Conservation (phyloP, 2,797 vertebrate genomes). For the Gallirallus australis region DNA sequence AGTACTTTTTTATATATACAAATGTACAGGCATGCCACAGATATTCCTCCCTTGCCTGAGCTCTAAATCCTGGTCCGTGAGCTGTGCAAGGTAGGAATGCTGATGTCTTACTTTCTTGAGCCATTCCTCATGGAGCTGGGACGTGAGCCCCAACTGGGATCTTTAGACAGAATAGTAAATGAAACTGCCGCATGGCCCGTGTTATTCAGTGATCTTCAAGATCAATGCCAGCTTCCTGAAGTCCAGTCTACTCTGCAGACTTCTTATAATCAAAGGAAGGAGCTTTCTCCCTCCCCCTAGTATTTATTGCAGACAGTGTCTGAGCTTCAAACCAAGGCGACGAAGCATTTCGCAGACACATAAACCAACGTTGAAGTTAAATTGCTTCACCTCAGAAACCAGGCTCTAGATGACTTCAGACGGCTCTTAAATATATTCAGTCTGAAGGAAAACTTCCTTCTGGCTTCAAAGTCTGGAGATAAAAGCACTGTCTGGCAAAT, state of each 20-base stretch:
- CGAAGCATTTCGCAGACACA: background rate
- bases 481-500: conserved; percentile 4
- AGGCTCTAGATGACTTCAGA: conserved; percentile 48
- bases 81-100: background rate
- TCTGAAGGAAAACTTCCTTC: conserved; percentile 30
- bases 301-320: conserved; percentile 33
- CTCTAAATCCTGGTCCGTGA: background rate
- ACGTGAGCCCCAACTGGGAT: background rate
- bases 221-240: conserved; percentile 58
- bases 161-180: conserved; percentile 57
- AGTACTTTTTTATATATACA: background rate
- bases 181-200: background rate
- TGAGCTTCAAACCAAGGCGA: conserved; percentile 34
- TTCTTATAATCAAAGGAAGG: conserved; percentile 49
- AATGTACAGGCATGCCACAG: accelerated
- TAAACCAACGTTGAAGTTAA: conserved; percentile 3
- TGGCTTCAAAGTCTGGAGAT: conserved; percentile 27
- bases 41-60: background rate
- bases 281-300: background rate
- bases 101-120: background rate
- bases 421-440: conserved; percentile 35
- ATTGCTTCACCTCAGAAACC: conserved; percentile 48
- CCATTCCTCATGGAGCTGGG: background rate
- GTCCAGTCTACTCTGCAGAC: conserved; percentile 24
- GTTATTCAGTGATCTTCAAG: conserved; percentile 28